Conservation (phyloP, 2,888 invertebrate species). For the Pyrrhia umbra region DNA sequence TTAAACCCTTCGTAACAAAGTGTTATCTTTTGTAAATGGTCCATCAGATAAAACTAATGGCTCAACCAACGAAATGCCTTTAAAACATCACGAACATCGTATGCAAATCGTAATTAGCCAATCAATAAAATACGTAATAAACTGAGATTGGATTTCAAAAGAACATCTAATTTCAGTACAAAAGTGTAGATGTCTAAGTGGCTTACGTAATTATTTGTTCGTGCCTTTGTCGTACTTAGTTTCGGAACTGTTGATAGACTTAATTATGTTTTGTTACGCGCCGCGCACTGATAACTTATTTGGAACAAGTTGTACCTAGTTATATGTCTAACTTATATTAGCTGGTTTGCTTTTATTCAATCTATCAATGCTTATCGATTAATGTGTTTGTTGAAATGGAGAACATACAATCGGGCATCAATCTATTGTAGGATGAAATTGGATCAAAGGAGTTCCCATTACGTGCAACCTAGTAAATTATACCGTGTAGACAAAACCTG, state of each 20-base stretch:
- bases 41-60: slow-evolving; percentile 20
- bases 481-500: background rate
- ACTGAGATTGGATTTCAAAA: background rate
- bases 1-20: background rate
- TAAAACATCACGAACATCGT: background rate
- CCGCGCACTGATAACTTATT: slow-evolving; percentile 36
- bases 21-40: background rate
- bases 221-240: slow-evolving; percentile 8
- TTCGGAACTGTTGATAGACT: slow-evolving; percentile 45
- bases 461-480: background rate
- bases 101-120: slow-evolving; percentile 17
- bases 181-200: slow-evolving; percentile 8
- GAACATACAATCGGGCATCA: background rate
- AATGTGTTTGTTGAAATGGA: slow-evolving; percentile 2
- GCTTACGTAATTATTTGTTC: slow-evolving; percentile 14
- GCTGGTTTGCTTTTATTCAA: slow-evolving; percentile 18
- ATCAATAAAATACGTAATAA: slow-evolving; percentile 10
- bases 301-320: slow-evolving; percentile 35
- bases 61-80: background rate
- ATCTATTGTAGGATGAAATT: slow-evolving; percentile 8
- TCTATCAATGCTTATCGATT: slow-evolving; percentile 5
- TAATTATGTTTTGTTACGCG: slow-evolving; percentile 48
- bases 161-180: background rate
- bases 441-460: background rate
- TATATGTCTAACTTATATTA: slow-evolving; percentile 13